phyloP scores from a whole-genome alignment of 2,797 vertebrate genomes.

The Telmatherina bonti region DNA sequence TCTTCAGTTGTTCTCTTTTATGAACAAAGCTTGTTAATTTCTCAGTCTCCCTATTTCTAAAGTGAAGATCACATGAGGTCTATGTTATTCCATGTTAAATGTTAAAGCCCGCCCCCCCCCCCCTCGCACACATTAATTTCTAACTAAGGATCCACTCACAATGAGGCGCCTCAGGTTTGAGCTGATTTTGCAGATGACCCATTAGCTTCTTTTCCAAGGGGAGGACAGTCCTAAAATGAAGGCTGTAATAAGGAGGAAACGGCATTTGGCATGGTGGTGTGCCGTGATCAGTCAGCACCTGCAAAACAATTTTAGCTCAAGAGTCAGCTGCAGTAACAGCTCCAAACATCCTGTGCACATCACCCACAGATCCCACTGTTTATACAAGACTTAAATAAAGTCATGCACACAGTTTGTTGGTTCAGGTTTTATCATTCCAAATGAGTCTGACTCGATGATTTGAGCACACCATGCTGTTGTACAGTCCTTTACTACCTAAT shows the following conservation, averaged over 20 bases:
- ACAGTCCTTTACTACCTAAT: too few species aligned
- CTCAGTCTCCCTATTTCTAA: too few species aligned
- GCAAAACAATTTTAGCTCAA: constrained; percentile 28
- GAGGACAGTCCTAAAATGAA: background rate
- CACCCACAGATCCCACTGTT: background rate
- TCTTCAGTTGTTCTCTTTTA: too few species aligned
- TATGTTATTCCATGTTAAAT: too few species aligned
- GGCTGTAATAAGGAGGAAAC: background rate
- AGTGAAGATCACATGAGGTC: too few species aligned
- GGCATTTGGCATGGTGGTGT: background rate
- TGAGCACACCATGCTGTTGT: background rate
- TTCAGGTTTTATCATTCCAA: background rate
- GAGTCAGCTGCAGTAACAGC: constrained; percentile 23
- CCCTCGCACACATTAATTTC: background rate
- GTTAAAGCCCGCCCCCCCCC: too few species aligned
- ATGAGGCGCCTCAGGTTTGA: background rate
- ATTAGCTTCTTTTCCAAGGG: background rate
- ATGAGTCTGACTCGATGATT: background rate
- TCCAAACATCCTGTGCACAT: constrained; percentile 19
- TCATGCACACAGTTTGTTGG: background rate
- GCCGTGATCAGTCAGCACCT: constrained; percentile 8
- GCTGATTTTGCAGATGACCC: background rate
- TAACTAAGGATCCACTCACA: background rate
- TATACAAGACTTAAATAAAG: background rate
- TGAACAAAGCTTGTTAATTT: too few species aligned